Evolutionary conservation across 1,140 invertebrate species (phyloP), one percentile per base, ranked within the genome.

Genomic region (Dreissena polymorpha): DNA sequence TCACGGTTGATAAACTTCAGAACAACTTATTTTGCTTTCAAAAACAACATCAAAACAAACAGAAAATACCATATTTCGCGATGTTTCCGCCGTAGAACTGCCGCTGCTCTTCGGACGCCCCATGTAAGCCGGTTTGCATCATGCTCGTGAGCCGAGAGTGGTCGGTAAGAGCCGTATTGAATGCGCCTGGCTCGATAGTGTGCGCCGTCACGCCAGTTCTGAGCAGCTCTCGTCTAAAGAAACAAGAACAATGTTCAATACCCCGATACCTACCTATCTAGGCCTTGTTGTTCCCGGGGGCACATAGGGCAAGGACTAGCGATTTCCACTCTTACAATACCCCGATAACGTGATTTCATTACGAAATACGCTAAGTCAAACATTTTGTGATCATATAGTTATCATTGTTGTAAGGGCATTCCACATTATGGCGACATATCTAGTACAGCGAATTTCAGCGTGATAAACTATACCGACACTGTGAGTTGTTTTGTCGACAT

Each of bases 131-230:
- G 53, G 21, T 29, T 6, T 55, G 16, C 21, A 53, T 13, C 10
- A 69, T 53, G 16, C n/a, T 14, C 50, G 69, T n/a, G 18, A 78
- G 64, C 16, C 64, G 57, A 49, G 16, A 12, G 55, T 69, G 25
- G 27, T 53, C 55, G 55, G 75, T 64, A 18, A 78, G 68, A 69
- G 68, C 55, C 14, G 75, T 78, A 27, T 67, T 69, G 25, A 53
- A 78, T 27, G 64, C 75, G 39, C 75, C 75, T 0, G 75, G 75
- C n/a, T 78, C 75, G 23, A 78, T 78, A 1, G 75, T 78, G 21
- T 78, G 75, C n/a, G 65, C 57, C 3, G 75, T 68, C 0, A 78
- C 53, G 18, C 75, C 75, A 18, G 64, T 49, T n/a, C 39, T 69
- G 14, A 68, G 69, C 51, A 78, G 29, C 25, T 78, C 75, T 69